Evolutionary conservation across 2,797 vertebrate species (phyloP), one percentile per base, ranked within the genome.

Genomic region (Sciaenops ocellatus): DNA sequence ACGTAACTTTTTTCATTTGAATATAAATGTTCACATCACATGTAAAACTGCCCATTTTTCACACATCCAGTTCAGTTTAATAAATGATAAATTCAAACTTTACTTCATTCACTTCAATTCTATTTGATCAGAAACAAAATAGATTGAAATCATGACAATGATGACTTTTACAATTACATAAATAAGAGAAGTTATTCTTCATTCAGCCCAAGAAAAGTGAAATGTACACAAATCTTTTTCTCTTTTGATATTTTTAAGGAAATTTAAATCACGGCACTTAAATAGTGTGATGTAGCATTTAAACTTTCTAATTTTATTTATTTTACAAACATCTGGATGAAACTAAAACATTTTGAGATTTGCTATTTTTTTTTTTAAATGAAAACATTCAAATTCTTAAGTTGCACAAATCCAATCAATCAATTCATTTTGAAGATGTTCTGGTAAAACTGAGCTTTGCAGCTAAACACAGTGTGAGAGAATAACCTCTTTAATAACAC

Each of bases 121-220:
- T 15, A 3, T 55, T 55, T n/a, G 1, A 26, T 44, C 4, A 26
- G 30, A 44, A 55, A 69, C 28, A 17, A n/a, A 79, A 66, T 3
- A 20, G 18, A 50, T n/a, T 55, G 0, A 28, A 42, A 54, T 26
- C 6, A 44, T 20, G 20, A 34, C 5, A 16, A 18, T 16, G 3
- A 54, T 26, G 15, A 50, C 18, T 28, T 47, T 62, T 13, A 42
- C 52, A 57, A 6, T 28, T 4, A 1, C 5, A 57, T 12, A 3
- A 30, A 6, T 3, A 22, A 42, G n/a, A 5, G 0, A 41, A 38
- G 3, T 48, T 7, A 52, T 22, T 24, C 11, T 24, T 0, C 0
- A 10, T 46, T 57, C 8, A 38, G 10, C 46, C 9, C 1, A 24
- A 13, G 3, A 56, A 62, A 51, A 57, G 16, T 3, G 5, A 16